A percentile compares a stretch with the other conserved stretches of the same genome.
These are phyloP conservation scores for Cochlearius cochlearius DNA, from an alignment of 2,113 vertebrate genomes.

Conservation along the genomic window DNA sequence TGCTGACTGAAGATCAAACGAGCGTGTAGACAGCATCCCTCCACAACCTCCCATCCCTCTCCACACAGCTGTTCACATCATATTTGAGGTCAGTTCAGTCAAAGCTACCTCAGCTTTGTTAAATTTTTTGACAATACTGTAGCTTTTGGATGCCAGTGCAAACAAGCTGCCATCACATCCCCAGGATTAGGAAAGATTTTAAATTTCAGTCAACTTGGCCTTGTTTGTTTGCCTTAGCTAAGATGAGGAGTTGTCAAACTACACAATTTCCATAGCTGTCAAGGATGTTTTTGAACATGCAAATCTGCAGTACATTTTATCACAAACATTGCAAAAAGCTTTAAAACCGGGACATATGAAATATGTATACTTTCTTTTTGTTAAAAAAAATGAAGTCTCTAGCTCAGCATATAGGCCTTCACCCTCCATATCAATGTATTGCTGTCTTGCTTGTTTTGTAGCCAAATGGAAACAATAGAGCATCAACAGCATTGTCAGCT, in stretches of 20 bases:
- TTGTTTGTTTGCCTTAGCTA: constrained; percentile 61
- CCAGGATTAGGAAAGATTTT: constrained; percentile 45
- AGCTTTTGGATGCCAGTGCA: constrained; percentile 36
- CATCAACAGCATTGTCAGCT: background rate
- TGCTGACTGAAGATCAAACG: constrained; percentile 46
- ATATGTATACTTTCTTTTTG: constrained; percentile 32
- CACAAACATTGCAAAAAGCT: constrained; percentile 55
- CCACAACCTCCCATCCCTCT: background rate
- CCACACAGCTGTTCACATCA: constrained; percentile 18
- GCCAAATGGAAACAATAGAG: constrained; percentile 12
- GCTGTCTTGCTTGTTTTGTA: constrained; percentile 23
- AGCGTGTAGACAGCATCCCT: background rate
- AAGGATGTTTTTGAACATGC: constrained; percentile 62
- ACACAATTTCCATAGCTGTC: constrained; percentile 66
- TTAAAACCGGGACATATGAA: constrained; percentile 55
- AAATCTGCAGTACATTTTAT: constrained; percentile 60
- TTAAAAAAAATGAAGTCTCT: background rate
- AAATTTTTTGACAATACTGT: constrained; percentile 40
- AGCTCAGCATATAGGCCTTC: constrained; percentile 13
- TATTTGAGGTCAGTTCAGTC: constrained; percentile 51
- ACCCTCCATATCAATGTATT: background rate
- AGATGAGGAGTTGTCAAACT: constrained; percentile 62
- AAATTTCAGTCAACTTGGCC: constrained; percentile 56
- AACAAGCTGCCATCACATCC: constrained; percentile 47
- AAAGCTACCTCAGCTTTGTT: constrained; percentile 31